phyloP scores from a whole-genome alignment of 1,140 invertebrate genomes.

The Lasioglossum baleicum region DNA sequence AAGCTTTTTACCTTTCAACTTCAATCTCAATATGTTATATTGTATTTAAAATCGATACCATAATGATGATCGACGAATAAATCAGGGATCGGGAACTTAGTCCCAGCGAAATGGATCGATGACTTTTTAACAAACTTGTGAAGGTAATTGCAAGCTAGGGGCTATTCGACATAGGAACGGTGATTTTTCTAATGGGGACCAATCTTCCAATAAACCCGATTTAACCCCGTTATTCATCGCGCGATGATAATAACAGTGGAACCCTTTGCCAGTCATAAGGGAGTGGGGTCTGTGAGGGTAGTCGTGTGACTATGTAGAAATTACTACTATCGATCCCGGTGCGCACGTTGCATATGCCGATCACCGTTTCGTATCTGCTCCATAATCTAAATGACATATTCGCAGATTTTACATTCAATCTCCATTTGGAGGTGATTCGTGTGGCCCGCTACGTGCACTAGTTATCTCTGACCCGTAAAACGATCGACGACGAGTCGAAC shows the following conservation, averaged over 20 bases:
- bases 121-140: too few relatives aligned
- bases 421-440: constrained; percentile 33
- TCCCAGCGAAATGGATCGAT: too few relatives aligned
- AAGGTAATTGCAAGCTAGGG: neutral
- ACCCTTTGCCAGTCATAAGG: neutral
- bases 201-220: constrained; percentile 9
- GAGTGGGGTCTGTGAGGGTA: neutral
- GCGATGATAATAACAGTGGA: constrained; percentile 30
- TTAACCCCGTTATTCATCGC: constrained; percentile 3
- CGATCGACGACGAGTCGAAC: constrained; percentile 12
- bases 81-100: too few relatives aligned
- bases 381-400: constrained; percentile 48
- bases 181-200: neutral
- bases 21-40: too few relatives aligned
- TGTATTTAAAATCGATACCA: too few relatives aligned
- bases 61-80: too few relatives aligned
- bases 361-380: constrained; percentile 38
- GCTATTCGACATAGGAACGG: neutral
- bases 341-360: constrained; percentile 30
- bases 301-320: constrained; percentile 31
- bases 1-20: too few relatives aligned
- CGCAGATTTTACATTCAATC: constrained; percentile 49
- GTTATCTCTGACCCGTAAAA: constrained; percentile 47
- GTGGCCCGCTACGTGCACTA: constrained; percentile 1
- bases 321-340: constrained; percentile 43